Base-by-base conservation (phyloP, 1,140 invertebrate genomes). In the Drosophila parabipectinata region DNA sequence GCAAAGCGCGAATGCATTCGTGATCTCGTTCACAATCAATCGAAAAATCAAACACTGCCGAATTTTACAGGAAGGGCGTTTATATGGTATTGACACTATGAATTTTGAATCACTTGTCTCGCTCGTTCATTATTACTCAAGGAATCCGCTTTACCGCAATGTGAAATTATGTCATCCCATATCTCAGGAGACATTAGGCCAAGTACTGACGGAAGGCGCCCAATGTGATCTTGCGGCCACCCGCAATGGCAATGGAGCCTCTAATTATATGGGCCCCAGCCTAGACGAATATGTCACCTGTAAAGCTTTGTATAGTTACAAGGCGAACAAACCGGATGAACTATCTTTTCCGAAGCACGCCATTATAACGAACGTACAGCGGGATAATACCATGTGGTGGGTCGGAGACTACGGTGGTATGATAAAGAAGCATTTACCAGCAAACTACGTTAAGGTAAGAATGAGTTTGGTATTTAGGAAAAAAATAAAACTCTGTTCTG, bases 61-160 rank as follows among this genome's bases (percentile, higher is more conserved):
- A n/a, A n/a, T n/a, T n/a, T n/a, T n/a, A n/a, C n/a, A n/a, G 72
- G 98, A 99, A 91, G 98, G 97, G 3, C 93, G 98, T 0, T 90
- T 98, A 0, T 99, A 97, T 90, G 96, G 95, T 0, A 97, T 99
- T 78, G 98, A 98, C 9, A 96, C 95, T 2, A 96, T 96, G 41
- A 96, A 97, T 85, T 99, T 99, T 93, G 98, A 99, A 92, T 98
- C 96, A 83, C 93, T 99, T n/a, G 96, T 98, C 0, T 97, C 98
- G 69, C 93, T 99, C 62, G 96, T 99, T 1, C 95, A 94, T 61
- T 98, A 98, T 90, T 99, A 98, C 90, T 96, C 98, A 92, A 95
- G 95, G 56, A 94, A 97, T 93, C 96, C 98, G 0, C 92, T 99
- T 0, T 99, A 98, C 90, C 95, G 96, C 80, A 96, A 96, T 91